Conservation (phyloP, 2,797 vertebrate species). For the Tangara arthus region DNA sequence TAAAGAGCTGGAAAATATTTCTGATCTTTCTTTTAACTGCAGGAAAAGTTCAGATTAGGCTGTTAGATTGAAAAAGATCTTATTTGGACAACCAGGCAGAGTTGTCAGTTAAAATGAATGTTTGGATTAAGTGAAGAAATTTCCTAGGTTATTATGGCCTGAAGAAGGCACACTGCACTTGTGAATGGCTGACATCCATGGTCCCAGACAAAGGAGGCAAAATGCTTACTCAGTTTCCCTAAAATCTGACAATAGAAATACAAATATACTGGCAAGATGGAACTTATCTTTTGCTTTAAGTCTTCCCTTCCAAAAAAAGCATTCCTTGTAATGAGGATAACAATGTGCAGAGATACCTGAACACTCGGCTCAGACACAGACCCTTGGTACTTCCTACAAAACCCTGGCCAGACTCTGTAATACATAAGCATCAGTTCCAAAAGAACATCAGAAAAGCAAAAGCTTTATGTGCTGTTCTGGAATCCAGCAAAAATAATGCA, state of each 20-base stretch:
- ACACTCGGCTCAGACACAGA: neutral
- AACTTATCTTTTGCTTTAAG: neutral
- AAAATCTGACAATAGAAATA: neutral
- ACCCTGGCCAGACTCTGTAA: slow-evolving; percentile 16
- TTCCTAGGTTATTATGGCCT: neutral
- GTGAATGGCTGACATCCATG: neutral
- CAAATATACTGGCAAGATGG: neutral
- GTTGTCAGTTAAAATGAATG: neutral
- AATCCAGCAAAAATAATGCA: slow-evolving; percentile 39
- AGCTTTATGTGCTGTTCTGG: slow-evolving; percentile 14
- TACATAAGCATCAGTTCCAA: slow-evolving; percentile 31
- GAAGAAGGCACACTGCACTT: neutral
- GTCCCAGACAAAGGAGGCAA: neutral
- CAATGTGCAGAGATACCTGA: neutral
- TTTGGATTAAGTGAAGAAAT: neutral
- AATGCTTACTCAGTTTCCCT: neutral
- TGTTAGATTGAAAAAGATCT: neutral
- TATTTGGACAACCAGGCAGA: neutral
- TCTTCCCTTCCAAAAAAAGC: neutral
- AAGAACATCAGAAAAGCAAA: slow-evolving; percentile 59
- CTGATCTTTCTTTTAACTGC: neutral
- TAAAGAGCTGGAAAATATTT: neutral
- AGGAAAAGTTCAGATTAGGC: neutral
- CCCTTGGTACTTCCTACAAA: neutral
- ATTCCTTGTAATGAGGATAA: neutral